Evolutionary conservation across 37 sponge, comb jelly and placozoan species (phyloP).

Genomic region (Bolinopsis microptera): DNA sequence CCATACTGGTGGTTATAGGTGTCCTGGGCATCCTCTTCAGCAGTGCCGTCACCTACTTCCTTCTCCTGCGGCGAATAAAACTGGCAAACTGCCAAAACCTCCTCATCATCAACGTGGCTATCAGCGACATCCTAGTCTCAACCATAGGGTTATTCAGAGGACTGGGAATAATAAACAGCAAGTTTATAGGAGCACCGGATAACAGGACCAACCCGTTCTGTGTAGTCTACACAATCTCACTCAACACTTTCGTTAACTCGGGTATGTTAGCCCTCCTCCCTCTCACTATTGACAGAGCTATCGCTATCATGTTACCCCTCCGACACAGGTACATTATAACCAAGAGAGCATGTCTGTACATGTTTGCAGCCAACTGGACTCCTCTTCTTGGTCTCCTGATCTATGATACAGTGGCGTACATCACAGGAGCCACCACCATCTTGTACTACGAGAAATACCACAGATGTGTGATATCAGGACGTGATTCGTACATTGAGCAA

Average conservation of each 20-base stretch:
- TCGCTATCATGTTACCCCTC: background rate
- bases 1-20: background rate
- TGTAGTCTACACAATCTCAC: background rate
- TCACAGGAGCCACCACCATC: background rate
- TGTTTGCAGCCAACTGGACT: background rate
- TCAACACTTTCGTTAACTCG: background rate
- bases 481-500: background rate
- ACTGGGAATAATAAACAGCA: background rate
- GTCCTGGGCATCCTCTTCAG: background rate
- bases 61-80: background rate
- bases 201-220: background rate
- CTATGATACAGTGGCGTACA: background rate
- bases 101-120: slow-evolving; percentile 11
- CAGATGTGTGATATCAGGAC: background rate
- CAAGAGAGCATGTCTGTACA: background rate
- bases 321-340: background rate
- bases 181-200: background rate
- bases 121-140: background rate
- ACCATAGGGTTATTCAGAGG: background rate
- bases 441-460: background rate
- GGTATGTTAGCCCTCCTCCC: slow-evolving; percentile 14
- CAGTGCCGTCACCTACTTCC: background rate
- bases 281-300: background rate
- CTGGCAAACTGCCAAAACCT: slow-evolving; percentile 1
- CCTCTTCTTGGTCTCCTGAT: background rate